Conservation (phyloP, 2,888 invertebrate species). For the Xylota segnis region DNA sequence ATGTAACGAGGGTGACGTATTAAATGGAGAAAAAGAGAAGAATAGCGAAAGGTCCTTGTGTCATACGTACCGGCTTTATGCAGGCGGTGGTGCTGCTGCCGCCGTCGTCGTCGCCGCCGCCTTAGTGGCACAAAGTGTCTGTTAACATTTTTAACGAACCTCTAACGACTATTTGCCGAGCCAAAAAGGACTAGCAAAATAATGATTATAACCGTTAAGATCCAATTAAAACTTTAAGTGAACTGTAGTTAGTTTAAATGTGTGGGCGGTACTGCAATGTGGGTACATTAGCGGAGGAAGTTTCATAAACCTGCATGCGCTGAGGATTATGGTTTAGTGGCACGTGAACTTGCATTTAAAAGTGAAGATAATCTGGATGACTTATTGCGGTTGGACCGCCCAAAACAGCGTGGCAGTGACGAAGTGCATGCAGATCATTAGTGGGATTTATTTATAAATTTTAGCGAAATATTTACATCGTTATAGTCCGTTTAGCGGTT, state of each 20-base stretch:
- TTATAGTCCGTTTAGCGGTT: too few species aligned
- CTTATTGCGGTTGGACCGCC: background rate
- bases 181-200: constrained; percentile 62
- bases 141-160: constrained; percentile 77
- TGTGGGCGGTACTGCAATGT: constrained; percentile 27
- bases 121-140: constrained; percentile 71
- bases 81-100: too few species aligned
- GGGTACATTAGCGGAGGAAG: constrained; percentile 32
- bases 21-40: constrained; percentile 47
- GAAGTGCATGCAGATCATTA: background rate
- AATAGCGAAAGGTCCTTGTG: constrained; percentile 40
- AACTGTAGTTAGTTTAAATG: constrained; percentile 61
- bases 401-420: background rate
- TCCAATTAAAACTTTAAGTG: constrained; percentile 75
- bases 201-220: constrained; percentile 73
- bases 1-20: constrained; percentile 55
- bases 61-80: constrained; percentile 25
- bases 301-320: background rate
- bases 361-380: constrained; percentile 1
- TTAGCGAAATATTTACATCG: background rate
- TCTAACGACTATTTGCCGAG: constrained; percentile 71
- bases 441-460: background rate
- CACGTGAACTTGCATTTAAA: constrained; percentile 45
- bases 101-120: constrained; percentile 3
- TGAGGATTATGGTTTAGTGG: constrained; percentile 48